Base-by-base conservation (phyloP, 1,140 invertebrate genomes). In the Hypsibius dujardini region DNA sequence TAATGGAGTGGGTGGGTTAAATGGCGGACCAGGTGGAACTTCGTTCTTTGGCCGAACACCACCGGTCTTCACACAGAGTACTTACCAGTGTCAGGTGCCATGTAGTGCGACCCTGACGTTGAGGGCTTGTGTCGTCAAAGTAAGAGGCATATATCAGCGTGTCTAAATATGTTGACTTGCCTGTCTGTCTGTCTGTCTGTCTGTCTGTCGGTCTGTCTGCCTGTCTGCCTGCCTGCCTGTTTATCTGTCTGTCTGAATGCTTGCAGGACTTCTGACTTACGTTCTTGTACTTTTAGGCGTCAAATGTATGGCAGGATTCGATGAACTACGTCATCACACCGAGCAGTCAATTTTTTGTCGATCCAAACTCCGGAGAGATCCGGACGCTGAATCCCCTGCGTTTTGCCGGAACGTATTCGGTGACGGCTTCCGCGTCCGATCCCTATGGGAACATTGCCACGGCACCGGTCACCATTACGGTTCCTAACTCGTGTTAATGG, bases 401-500 rank as follows among this genome's bases (percentile, higher is more conserved):
- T 3, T 3, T 7, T 42, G 62, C 7, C 3, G 62, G 62, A 67
- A 67, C 62, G 62, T 67, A 14, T 42, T 42, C 7, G 7, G 12
- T 67, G 7, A 42, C 62, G 62, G 62, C 62, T 42, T 14, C 62
- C 42, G 62, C 62, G 3, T 3, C 62, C 7, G 62, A 67, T 67
- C 62, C 62, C 3, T 67, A 14, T 42, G 62, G 62, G 3, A 42
- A 42, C 42, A 7, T 3, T 3, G 42, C 7, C 3, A 67, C 62
- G 12, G 62, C 42, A 42, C 62, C 62, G 42, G 62, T 67, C 7
- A 67, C 62, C 42, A 14, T 67, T 3, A 67, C 62, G 12, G 42
- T 67, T 67, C 3, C 42, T 42, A 42, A 42, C 42, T 56, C 50
- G n/a, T 67, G 62, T 67, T 67, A 67, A 7, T 67, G 7, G 62